phyloP scores from a whole-genome alignment of 2,797 vertebrate genomes.

The Amblyraja radiata region DNA sequence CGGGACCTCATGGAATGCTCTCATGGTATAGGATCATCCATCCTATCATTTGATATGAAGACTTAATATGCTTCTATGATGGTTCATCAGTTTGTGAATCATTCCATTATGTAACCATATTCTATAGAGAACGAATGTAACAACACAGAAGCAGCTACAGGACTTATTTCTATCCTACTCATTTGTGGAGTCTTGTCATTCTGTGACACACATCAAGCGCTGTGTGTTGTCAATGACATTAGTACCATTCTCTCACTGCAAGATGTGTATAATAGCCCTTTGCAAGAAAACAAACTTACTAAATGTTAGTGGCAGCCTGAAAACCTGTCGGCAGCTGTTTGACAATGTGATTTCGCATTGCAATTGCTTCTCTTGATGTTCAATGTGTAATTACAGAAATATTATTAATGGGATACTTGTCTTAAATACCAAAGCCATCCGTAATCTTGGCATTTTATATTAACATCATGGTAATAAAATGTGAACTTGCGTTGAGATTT shows the following conservation, averaged over 20 bases:
- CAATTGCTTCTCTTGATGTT: not conserved
- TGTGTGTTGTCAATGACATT: not conserved
- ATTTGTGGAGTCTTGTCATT: not conserved
- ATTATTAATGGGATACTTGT: not conserved
- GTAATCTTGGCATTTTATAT: not conserved
- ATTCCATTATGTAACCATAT: not conserved
- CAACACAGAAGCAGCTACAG: not conserved
- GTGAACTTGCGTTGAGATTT: not conserved
- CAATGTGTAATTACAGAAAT: not conserved
- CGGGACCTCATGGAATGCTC: not conserved
- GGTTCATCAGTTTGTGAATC: not conserved
- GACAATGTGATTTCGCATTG: not conserved
- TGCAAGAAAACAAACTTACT: not conserved
- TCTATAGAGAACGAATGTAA: not conserved
- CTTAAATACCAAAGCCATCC: constrained; percentile 2
- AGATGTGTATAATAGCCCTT: not conserved
- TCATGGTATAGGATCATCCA: not conserved
- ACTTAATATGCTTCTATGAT: not conserved
- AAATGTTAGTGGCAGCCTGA: not conserved
- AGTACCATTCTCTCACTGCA: not conserved
- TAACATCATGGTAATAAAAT: constrained; percentile 1
- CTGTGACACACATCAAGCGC: not conserved
- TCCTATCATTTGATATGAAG: not conserved
- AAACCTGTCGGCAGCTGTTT: not conserved
- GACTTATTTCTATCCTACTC: not conserved